Evolutionary conservation across 2,797 vertebrate genomes (phyloP), one percentile per base, ranked within the genome.

Genomic region (Galago senegalensis): DNA sequence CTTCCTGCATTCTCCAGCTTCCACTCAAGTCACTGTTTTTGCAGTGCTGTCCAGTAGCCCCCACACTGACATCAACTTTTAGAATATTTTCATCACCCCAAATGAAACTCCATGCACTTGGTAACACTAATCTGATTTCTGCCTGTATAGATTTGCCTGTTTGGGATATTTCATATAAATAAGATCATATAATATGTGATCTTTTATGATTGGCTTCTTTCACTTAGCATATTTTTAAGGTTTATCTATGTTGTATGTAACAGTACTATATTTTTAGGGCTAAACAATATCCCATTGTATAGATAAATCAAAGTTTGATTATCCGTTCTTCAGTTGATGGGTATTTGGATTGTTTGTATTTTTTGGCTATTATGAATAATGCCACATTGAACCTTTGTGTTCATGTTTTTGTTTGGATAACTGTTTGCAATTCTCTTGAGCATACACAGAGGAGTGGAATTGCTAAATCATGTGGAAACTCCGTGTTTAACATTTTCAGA

Each of bases 201-300:
- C 43, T 58, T 95, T 82, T 87, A 75, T 80, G 75, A 92, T n/a
- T 94, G 56, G 10, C 37, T 95, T 79, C 81, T 65, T 86, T 89
- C 79, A 61, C 79, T 81, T 81, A 18, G 34, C 73, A 84, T 75
- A 40, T 94, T 93, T 89, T 94, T 46, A 93, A 31, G 31, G 4
- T 83, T 87, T 25, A 79, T 60, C n/a, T 31, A 43, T 69, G 16
- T 88, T 91, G 56, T 53, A 84, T 73, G 13, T 93, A 27, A 82
- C 60, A 79, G 63, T 79, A 88, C 31, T 60, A 81, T 58, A 53
- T 89, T 72, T 93, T 94, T 85, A 89, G 86, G 85, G 63, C 29
- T 76, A 31, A 80, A 72, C 77, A 94, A 60, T 77, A 89, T 49
- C 37, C 40, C 27, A 63, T 2, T 56, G 11, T 79, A 77, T 81